phyloP scores from a whole-genome alignment of 2,888 invertebrate species.

The Trichopria drosophilae region DNA sequence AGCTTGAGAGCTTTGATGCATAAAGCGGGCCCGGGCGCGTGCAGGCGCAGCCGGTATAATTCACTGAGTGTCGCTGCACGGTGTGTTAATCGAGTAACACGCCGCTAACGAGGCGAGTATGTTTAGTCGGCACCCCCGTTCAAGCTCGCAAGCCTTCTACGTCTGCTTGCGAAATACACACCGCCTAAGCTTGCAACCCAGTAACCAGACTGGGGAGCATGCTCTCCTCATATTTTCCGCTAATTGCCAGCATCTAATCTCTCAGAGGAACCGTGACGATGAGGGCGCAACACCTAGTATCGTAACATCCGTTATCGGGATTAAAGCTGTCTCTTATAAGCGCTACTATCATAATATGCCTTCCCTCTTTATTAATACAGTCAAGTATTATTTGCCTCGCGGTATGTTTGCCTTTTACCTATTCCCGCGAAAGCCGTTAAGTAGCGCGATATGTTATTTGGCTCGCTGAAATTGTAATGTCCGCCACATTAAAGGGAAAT shows the following conservation, averaged over 20 bases:
- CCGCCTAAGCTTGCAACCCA: conserved; percentile 7
- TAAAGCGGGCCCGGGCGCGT: not conserved
- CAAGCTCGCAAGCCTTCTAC: not conserved
- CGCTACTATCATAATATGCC: no score
- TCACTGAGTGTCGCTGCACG: conserved; percentile 38
- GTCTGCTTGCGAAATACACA: conserved; percentile 11
- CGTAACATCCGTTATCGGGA: conserved; percentile 38
- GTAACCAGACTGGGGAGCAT: conserved; percentile 3
- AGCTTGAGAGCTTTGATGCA: not conserved
- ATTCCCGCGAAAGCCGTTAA: no score
- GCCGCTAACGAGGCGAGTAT: conserved; percentile 42
- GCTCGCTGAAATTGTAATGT: no score
- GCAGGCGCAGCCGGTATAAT: conserved; percentile 32
- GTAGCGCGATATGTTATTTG: no score
- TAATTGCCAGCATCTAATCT: conserved; percentile 43
- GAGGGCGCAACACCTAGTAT: conserved; percentile 13
- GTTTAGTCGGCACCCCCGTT: conserved; percentile 34
- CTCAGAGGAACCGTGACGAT: conserved; percentile 21
- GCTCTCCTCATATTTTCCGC: conserved; percentile 40
- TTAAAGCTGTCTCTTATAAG: conserved; percentile 35
- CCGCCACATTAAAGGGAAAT: no score
- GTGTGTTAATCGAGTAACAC: conserved; percentile 43
- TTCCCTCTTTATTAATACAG: no score
- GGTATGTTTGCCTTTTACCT: no score
- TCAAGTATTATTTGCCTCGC: no score